Base-by-base conservation (phyloP, 2,797 vertebrate genomes). In the Hafferia zeledoni region DNA sequence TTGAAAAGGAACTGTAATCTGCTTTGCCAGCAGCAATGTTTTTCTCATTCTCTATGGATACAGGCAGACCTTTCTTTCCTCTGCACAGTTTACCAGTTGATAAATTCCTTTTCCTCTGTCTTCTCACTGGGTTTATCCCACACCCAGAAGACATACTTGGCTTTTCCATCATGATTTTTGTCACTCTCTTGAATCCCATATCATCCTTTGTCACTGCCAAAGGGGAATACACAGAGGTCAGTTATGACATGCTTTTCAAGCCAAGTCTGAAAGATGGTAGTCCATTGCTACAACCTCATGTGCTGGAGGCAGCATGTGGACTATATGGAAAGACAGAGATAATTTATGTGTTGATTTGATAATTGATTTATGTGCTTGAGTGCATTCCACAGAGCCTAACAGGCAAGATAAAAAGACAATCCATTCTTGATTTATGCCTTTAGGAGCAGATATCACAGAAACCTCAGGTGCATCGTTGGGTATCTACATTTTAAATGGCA, bases 41-140 rank as follows among this genome's bases (percentile, higher is more conserved):
- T 90, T 96, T 92, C 76, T 57, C 6, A 2, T 90, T 98, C 72
- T 92, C 96, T 92, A 94, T 93, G 93, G 94, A 87, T 94, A 97
- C 80, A 9, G 31, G 47, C 67, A 97, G 93, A 92, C 84, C 90
- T 96, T 94, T 95, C 91, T 97, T 95, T 95, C 74, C 30, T 80
- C 59, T 46, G 56, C 56, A 53, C 27, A 61, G 30, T 65, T 79
- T 12, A 28, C 61, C 50, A 92, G 75, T 59, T 93, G 59, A 30
- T 87, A 76, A 74, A n/a, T 61, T 71, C 53, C 43, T 89, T 93
- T 95, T 92, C 76, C 41, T 87, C 24, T 25, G n/a, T 89, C 44
- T 92, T 75, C 46, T 39, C 55, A 37, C 15, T 86, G 60, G 13
- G 20, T 27, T 89, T 93, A n/a, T 37, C 13, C 10, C 41, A 25